Evolutionary conservation across 2,797 vertebrate species (phyloP).

Genomic region (Schizothorax lantsangensis): DNA sequence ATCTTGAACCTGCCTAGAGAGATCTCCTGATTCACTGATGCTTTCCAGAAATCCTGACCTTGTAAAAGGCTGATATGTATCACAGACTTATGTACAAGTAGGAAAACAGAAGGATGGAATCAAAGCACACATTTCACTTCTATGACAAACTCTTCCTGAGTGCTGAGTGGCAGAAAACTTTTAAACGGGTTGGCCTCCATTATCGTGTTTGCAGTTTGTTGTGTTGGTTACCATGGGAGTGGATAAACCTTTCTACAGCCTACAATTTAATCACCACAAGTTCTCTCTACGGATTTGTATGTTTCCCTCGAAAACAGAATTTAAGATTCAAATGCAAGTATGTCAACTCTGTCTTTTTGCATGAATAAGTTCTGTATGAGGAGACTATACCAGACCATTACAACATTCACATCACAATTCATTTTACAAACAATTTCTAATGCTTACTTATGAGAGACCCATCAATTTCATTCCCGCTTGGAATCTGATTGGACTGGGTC

Average conservation of each 20-base stretch:
- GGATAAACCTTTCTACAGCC: constrained; percentile 56
- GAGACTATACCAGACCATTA: background rate
- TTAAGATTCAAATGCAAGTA: background rate
- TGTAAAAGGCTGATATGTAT: constrained; percentile 68
- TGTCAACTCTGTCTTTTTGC: background rate
- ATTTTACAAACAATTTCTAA: background rate
- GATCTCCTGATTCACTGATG: constrained; percentile 14
- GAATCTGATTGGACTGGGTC: constrained; percentile 81
- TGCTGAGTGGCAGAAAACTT: constrained; percentile 65
- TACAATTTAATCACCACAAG: constrained; percentile 59
- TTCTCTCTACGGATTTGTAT: constrained; percentile 33
- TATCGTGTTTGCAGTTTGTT: constrained; percentile 75
- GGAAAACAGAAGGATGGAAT: constrained; percentile 70
- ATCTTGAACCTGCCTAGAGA: background rate
- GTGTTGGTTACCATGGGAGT: constrained; percentile 71
- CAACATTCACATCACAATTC: background rate
- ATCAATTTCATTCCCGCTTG: constrained; percentile 87
- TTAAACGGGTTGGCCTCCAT: constrained; percentile 64
- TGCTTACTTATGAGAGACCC: constrained; percentile 86
- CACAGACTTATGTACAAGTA: constrained; percentile 66
- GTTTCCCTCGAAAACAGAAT: background rate
- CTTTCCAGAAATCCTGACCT: constrained; percentile 52
- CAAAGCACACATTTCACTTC: constrained; percentile 60
- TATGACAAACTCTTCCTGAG: constrained; percentile 57
- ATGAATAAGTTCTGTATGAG: background rate